A percentile compares a stretch with the other conserved stretches of the same genome.
Conservation (phyloP, 2,888 invertebrate genomes). For the Dascillus cervinus region DNA sequence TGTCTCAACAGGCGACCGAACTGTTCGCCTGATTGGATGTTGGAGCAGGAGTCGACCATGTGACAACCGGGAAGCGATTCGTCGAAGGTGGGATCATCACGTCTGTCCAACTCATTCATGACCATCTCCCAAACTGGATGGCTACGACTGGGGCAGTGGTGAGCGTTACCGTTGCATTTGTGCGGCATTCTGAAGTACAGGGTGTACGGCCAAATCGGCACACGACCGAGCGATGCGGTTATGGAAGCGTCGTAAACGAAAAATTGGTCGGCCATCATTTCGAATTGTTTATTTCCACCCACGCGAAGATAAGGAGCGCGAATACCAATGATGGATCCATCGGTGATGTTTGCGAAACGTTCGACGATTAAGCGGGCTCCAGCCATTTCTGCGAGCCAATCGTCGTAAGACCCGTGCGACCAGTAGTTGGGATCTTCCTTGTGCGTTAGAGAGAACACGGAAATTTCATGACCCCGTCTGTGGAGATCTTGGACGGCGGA, state of each 20-base stretch:
- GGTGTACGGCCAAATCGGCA: slow-evolving; percentile 96
- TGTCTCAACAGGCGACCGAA: slow-evolving; percentile 83
- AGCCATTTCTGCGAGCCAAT: slow-evolving; percentile 93
- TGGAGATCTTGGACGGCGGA: slow-evolving; percentile 84
- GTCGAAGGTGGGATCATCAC: slow-evolving; percentile 90
- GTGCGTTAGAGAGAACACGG: slow-evolving; percentile 86
- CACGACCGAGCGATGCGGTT: slow-evolving; percentile 79
- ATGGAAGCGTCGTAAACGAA: slow-evolving; percentile 94
- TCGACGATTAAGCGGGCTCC: slow-evolving; percentile 80
- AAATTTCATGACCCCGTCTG: slow-evolving; percentile 84
- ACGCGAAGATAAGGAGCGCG: slow-evolving; percentile 84
- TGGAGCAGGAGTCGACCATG: slow-evolving; percentile 91
- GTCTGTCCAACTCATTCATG: slow-evolving; percentile 88
- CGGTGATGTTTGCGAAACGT: slow-evolving; percentile 85
- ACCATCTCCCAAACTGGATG: slow-evolving; percentile 97
- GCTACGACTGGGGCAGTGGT: slow-evolving; percentile 83
- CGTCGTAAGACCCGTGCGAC: slow-evolving; percentile 79
- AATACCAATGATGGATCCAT: slow-evolving; percentile 82
- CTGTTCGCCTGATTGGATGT: slow-evolving; percentile 85
- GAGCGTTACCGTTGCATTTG: slow-evolving; percentile 89
- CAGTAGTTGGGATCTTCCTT: slow-evolving; percentile 89
- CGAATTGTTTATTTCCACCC: slow-evolving; percentile 91
- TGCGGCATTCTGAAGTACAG: slow-evolving; percentile 95
- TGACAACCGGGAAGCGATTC: slow-evolving; percentile 91
- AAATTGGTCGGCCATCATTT: slow-evolving; percentile 95